Conservation (phyloP, 2,113 vertebrate species). For the Ursus arctos region DNA sequence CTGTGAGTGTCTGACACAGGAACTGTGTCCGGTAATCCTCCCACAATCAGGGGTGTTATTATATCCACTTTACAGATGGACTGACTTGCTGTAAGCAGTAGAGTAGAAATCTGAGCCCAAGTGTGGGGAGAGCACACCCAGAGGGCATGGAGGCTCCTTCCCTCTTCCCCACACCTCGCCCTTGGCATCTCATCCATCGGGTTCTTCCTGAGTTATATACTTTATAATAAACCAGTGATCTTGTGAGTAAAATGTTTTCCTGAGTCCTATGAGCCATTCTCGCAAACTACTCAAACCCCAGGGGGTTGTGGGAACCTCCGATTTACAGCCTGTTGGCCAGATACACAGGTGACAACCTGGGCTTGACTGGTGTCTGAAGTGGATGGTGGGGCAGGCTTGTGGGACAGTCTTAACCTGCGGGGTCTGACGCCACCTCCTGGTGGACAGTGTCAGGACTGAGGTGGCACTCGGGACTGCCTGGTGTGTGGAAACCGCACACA, state of each 20-base stretch:
- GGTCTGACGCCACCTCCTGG: neutral
- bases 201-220: neutral
- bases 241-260: neutral
- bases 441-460: neutral
- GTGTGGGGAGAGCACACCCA: neutral
- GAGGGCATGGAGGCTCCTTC: neutral
- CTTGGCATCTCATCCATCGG: rapidly evolving
- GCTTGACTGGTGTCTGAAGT: neutral
- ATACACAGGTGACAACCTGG: neutral
- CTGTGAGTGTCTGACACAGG: rapidly evolving
- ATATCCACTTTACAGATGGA: neutral
- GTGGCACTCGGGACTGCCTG: too few relatives aligned
- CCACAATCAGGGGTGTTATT: rapidly evolving
- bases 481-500: neutral
- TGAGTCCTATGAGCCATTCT: neutral
- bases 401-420: neutral
- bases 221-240: too few relatives aligned
- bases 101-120: neutral
- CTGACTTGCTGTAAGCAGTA: neutral
- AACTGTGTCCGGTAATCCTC: rapidly evolving
- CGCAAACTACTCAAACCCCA: neutral
- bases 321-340: neutral
- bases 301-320: neutral
- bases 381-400: rapidly evolving
- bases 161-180: rapidly evolving